These are phyloP conservation scores for Serilophus lunatus DNA, from an alignment of 2,113 vertebrate genomes.

Conservation along the genomic window DNA sequence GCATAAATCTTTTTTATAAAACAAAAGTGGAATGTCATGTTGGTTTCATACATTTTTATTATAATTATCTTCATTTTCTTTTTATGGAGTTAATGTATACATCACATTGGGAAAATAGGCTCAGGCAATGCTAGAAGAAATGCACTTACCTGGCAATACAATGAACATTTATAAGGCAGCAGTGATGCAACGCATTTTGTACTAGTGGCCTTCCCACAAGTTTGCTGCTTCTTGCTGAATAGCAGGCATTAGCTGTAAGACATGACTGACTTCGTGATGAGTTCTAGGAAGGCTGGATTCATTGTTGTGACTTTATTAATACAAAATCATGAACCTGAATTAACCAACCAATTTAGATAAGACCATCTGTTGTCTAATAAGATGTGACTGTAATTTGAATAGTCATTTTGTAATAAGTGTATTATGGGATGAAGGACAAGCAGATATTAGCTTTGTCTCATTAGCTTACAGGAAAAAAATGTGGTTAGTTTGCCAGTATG, in stretches of 20 bases:
- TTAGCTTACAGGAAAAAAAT: slow-evolving; percentile 7
- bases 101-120: background rate
- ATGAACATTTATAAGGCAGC: background rate
- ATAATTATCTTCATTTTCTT: background rate
- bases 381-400: slow-evolving; percentile 40
- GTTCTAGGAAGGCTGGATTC: slow-evolving; percentile 18
- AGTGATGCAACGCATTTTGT: background rate
- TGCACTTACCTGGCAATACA: background rate
- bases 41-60: background rate
- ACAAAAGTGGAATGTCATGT: background rate
- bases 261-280: background rate
- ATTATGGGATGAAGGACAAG: slow-evolving; percentile 40
- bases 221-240: background rate
- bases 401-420: slow-evolving; percentile 21
- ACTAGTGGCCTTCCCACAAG: background rate
- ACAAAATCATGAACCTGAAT: slow-evolving; percentile 32
- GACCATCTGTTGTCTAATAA: slow-evolving; percentile 56
- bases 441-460: slow-evolving; percentile 32
- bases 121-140: background rate
- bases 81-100: background rate
- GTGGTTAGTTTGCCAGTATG: background rate
- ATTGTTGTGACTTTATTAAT: slow-evolving; percentile 38
- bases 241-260: background rate
- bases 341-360: slow-evolving; percentile 54
- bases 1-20: background rate